Conservation (phyloP, 2,797 vertebrate genomes). For the Aselliscus stoliczkanus region DNA sequence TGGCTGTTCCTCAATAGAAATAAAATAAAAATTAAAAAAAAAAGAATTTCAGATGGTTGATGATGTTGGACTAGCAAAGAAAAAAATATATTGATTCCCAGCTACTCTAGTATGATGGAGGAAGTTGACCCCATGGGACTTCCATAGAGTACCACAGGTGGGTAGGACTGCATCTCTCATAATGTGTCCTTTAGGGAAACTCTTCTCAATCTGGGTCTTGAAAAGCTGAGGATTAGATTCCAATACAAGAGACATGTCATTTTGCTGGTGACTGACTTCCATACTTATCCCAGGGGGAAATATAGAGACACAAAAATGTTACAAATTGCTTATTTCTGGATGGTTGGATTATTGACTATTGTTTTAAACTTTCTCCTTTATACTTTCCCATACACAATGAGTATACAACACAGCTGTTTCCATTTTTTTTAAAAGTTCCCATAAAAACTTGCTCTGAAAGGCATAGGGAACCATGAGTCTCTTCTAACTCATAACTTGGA, state of each 20-base stretch:
- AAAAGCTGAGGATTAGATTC: neutral
- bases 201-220: neutral
- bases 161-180: neutral
- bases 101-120: neutral
- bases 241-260: neutral
- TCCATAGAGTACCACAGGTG: neutral
- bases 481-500: neutral
- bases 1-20: too few species aligned
- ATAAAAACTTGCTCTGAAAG: conserved; percentile 31
- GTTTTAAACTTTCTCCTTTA: neutral
- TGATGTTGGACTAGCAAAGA: neutral
- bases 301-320: neutral
- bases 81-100: neutral
- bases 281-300: neutral
- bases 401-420: neutral
- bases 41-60: neutral
- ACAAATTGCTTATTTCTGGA: neutral
- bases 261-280: neutral
- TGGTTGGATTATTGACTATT: neutral
- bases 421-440: neutral
- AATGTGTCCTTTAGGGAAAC: neutral
- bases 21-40: too few species aligned
- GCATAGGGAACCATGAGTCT: neutral
- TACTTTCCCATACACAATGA: neutral
- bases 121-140: neutral